A percentile compares a stretch with the other conserved stretches of the same genome.
Conservation (phyloP, 2,113 vertebrate genomes). For the Lagopus leucura region DNA sequence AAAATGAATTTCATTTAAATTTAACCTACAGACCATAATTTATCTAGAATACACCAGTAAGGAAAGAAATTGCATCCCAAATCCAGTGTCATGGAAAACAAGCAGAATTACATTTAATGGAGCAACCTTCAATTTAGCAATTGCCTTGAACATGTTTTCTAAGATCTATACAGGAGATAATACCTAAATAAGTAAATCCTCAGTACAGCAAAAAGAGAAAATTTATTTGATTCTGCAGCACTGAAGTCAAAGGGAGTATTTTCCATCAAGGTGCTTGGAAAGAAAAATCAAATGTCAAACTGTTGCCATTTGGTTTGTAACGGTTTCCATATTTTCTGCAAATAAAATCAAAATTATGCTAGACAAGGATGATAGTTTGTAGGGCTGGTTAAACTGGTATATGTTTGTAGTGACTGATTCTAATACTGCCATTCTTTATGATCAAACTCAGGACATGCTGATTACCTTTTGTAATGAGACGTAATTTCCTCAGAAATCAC, state of each 20-base stretch:
- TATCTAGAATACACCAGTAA: not conserved
- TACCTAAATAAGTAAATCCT: not conserved
- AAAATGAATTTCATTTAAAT: not conserved
- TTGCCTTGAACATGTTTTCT: not conserved
- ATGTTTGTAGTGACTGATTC: not conserved
- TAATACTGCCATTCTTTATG: not conserved
- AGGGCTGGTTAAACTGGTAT: not conserved
- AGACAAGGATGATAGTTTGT: not conserved
- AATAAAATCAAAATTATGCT: not conserved
- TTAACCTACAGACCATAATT: not conserved
- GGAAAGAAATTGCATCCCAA: not conserved
- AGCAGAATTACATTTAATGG: not conserved
- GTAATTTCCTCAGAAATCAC: not conserved
- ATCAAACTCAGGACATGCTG: not conserved
- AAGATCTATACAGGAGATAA: not conserved
- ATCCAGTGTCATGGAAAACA: not conserved
- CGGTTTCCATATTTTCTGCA: not conserved
- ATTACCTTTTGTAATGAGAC: not conserved
- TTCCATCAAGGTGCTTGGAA: not conserved
- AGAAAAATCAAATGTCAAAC: not conserved
- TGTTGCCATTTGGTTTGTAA: not conserved
- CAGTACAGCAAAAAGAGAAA: not conserved
- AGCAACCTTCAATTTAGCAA: not conserved
- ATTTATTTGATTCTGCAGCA: not conserved
- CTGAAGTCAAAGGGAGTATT: not conserved